Percentiles rank a stretch among this genome's conserved stretches.
Conservation (phyloP, 1,140 invertebrate genomes). For the Goniozus legneri region DNA sequence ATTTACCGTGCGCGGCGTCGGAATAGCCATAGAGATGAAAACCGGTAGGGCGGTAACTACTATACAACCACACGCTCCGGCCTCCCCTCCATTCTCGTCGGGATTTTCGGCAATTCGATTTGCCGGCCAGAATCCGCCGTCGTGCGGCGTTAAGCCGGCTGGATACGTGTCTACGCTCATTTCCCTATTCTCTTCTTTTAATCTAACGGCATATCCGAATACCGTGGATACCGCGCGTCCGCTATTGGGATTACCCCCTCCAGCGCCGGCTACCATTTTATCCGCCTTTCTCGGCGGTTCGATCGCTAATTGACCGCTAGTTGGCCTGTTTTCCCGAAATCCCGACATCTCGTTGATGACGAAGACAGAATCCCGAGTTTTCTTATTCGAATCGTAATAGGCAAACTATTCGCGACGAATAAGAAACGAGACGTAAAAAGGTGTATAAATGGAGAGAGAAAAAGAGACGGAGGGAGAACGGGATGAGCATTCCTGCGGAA, state of each 20-base stretch:
- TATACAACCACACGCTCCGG: neutral
- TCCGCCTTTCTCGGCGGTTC: neutral
- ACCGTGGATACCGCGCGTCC: too few relatives aligned
- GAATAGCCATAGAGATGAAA: too few relatives aligned
- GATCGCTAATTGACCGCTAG: neutral
- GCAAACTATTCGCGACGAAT: conserved; percentile 13
- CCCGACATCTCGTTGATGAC: neutral
- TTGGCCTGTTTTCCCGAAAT: neutral
- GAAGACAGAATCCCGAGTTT: neutral
- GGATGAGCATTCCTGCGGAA: conserved; percentile 3
- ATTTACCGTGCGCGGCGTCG: conserved; percentile 24
- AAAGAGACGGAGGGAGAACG: neutral
- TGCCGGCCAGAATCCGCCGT: conserved; percentile 3
- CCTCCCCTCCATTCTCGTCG: conserved; percentile 20
- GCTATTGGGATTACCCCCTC: neutral
- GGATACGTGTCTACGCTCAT: too few relatives aligned
- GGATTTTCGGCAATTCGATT: conserved; percentile 44
- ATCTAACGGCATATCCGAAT: too few relatives aligned
- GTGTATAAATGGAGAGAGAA: too few relatives aligned
- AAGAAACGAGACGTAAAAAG: conserved; percentile 17
- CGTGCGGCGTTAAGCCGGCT: too few relatives aligned
- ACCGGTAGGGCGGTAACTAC: neutral
- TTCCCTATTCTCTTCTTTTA: too few relatives aligned
- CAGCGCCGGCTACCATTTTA: too few relatives aligned
- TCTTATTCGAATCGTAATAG: conserved; percentile 17